A percentile compares a stretch with the other conserved stretches of the same genome.
phyloP scores from a whole-genome alignment of 2,113 vertebrate genomes.

The Accipiter cooperii region DNA sequence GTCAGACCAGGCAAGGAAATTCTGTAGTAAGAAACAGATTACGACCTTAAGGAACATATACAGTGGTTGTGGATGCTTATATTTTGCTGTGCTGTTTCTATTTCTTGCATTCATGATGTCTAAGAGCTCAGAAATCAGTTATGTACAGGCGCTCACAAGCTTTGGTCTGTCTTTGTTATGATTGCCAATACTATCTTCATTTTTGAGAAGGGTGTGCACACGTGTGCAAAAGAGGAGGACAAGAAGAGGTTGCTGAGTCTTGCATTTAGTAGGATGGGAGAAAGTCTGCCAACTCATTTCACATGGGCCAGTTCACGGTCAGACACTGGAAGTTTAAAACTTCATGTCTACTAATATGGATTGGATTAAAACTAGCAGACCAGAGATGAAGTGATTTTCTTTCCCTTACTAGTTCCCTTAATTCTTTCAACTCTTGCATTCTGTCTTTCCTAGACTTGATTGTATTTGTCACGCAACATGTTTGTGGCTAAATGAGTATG shows the following conservation, averaged over 20 bases:
- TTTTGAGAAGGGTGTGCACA: not conserved
- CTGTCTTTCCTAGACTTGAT: not conserved
- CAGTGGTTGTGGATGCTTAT: not conserved
- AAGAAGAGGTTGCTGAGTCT: not conserved
- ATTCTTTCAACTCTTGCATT: not conserved
- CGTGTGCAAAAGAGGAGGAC: not conserved
- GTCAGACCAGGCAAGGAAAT: not conserved
- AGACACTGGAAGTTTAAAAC: not conserved
- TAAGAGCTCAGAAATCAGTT: not conserved
- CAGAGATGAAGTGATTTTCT: not conserved
- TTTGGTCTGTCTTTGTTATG: not conserved
- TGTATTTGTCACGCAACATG: not conserved
- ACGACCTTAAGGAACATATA: not conserved
- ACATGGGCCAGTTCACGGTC: not conserved
- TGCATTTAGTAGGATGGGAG: not conserved
- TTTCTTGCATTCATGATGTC: not conserved
- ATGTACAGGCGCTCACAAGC: not conserved
- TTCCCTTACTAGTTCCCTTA: not conserved
- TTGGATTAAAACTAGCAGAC: not conserved
- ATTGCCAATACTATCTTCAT: not conserved
- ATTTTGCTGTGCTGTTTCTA: not conserved
- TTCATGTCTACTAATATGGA: not conserved
- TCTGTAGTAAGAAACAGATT: not conserved
- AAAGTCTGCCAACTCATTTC: not conserved
- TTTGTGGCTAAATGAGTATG: not conserved